These are phyloP conservation scores for Moxostoma hubbsi DNA, from an alignment of 2,797 vertebrate genomes.

Conservation along the genomic window DNA sequence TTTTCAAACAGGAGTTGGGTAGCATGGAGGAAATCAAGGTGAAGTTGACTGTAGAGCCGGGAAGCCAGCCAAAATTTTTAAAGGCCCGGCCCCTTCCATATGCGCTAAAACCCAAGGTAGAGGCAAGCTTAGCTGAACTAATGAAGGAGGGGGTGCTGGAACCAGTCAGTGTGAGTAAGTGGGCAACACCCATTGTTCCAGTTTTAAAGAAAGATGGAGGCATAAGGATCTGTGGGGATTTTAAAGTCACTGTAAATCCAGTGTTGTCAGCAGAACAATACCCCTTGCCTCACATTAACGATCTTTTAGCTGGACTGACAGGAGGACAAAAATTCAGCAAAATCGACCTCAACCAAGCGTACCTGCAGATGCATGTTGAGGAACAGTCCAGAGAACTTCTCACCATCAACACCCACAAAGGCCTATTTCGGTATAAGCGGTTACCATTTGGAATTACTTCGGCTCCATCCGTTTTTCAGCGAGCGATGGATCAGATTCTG, in stretches of 20 bases:
- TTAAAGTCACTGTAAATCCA: too few species aligned
- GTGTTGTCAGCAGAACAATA: slow-evolving; percentile 10
- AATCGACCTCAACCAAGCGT: not conserved
- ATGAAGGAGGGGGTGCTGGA: not conserved
- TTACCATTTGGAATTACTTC: too few species aligned
- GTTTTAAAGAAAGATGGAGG: slow-evolving; percentile 14
- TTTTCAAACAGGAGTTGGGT: slow-evolving; percentile 10
- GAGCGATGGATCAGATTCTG: too few species aligned
- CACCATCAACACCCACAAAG: too few species aligned
- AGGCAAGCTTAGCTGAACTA: not conserved
- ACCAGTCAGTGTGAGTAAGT: slow-evolving; percentile 8
- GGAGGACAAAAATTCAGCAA: too few species aligned
- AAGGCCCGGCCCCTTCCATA: not conserved
- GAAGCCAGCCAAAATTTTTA: not conserved
- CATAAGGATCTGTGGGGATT: too few species aligned
- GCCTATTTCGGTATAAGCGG: too few species aligned
- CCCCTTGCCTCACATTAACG: too few species aligned
- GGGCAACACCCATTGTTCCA: slow-evolving; percentile 29
- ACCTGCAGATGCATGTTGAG: slow-evolving; percentile 14
- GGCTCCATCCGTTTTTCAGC: too few species aligned
- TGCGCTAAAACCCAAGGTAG: not conserved
- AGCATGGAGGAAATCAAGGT: slow-evolving; percentile 1
- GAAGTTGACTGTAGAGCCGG: slow-evolving; percentile 7
- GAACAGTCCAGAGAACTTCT: slow-evolving; percentile 11
- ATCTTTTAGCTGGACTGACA: not conserved